Percentiles rank a stretch among this genome's conserved stretches.
phyloP scores from a whole-genome alignment of 2,797 vertebrate species.

The Esox lucius region DNA sequence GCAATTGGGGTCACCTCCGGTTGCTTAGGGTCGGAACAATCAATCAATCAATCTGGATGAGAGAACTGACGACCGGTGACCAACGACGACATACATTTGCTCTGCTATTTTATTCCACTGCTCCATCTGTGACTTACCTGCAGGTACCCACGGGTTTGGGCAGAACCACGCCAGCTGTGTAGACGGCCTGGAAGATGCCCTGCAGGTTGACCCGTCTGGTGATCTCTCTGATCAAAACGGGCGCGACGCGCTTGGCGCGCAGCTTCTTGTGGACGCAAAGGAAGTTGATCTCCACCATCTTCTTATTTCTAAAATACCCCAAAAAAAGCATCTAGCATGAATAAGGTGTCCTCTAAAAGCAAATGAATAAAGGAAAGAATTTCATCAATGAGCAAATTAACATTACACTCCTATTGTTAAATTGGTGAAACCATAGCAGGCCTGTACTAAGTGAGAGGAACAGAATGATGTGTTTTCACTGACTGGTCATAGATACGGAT shows the following conservation, averaged over 20 bases:
- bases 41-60: no score
- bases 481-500: conserved; percentile 94
- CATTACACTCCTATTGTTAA: background rate
- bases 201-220: conserved; percentile 94
- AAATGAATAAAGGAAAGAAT: background rate
- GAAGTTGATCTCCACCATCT: conserved; percentile 99
- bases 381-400: background rate
- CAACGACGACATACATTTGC: no score
- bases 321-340: background rate
- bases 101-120: no score
- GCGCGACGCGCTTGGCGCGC: conserved; percentile 93
- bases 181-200: conserved; percentile 98
- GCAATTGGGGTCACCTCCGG: no score
- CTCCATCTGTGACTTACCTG: conserved; percentile 75
- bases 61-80: no score
- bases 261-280: conserved; percentile 98
- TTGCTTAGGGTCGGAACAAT: no score
- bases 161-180: conserved; percentile 95
- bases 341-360: background rate
- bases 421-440: background rate
- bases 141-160: conserved; percentile 98
- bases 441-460: background rate
- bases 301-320: conserved; percentile 83
- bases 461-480: conserved; percentile 50
- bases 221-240: conserved; percentile 96